These are phyloP conservation scores for Paramormyrops kingsleyae DNA, from an alignment of 2,113 vertebrate species.

Conservation along the genomic window DNA sequence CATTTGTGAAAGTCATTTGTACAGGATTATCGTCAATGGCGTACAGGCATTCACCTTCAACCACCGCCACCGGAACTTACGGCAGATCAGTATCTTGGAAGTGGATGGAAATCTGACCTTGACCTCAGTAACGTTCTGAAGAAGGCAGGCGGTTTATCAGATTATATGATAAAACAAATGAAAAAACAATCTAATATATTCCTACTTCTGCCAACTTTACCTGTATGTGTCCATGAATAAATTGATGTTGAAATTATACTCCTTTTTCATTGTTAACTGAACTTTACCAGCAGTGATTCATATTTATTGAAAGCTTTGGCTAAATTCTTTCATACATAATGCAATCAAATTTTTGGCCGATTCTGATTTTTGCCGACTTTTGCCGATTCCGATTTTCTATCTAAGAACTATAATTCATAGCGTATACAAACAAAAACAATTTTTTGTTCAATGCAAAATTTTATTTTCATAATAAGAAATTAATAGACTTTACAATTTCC, in stretches of 20 bases:
- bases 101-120: constrained; percentile 52
- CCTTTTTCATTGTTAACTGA: not conserved
- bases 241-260: not conserved
- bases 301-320: too few species aligned
- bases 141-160: not conserved
- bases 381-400: too few species aligned
- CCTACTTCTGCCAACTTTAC: not conserved
- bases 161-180: not conserved
- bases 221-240: not conserved
- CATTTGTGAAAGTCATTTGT: constrained; percentile 47
- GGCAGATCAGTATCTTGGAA: constrained; percentile 44
- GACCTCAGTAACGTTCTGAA: constrained; percentile 45
- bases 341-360: too few species aligned
- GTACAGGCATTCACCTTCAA: constrained; percentile 44
- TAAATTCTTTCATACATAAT: too few species aligned
- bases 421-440: too few species aligned
- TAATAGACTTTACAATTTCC: too few species aligned
- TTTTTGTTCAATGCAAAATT: too few species aligned
- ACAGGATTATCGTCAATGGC: constrained; percentile 53
- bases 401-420: too few species aligned
- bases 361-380: too few species aligned
- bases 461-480: too few species aligned
- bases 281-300: not conserved
- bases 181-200: not conserved
- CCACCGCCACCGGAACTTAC: constrained; percentile 40